phyloP scores from a whole-genome alignment of 2,888 invertebrate species.

The Tetragonisca angustula region DNA sequence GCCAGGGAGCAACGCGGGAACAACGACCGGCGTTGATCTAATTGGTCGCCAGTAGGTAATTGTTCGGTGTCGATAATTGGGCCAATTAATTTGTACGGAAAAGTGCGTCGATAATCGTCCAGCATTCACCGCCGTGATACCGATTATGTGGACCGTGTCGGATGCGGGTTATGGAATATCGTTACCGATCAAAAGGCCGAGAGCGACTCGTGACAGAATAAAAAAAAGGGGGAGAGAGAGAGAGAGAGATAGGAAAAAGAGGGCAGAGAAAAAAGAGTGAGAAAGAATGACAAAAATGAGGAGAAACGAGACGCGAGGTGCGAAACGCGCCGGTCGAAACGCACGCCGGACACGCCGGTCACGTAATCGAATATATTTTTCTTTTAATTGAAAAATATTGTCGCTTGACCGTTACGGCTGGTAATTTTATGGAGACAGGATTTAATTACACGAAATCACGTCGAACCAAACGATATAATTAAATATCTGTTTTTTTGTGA shows the following conservation, averaged over 20 bases:
- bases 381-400: conserved; percentile 62
- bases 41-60: conserved; percentile 82
- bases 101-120: conserved; percentile 78
- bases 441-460: conserved; percentile 61
- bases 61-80: conserved; percentile 81
- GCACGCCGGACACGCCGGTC: conserved; percentile 24
- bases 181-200: conserved; percentile 72
- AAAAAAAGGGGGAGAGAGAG: conserved; percentile 23
- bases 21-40: conserved; percentile 80
- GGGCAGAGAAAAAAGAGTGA: no score
- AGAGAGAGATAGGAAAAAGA: neutral
- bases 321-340: conserved; percentile 12
- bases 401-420: conserved; percentile 43
- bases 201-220: conserved; percentile 44
- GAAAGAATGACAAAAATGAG: neutral
- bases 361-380: conserved; percentile 62
- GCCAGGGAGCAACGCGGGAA: conserved; percentile 55
- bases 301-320: neutral
- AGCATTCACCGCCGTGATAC: conserved; percentile 74
- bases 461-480: conserved; percentile 50
- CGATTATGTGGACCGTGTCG: conserved; percentile 73
- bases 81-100: conserved; percentile 83
- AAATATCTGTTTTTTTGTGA: conserved; percentile 49
- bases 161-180: conserved; percentile 76
- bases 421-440: conserved; percentile 57